These are phyloP conservation scores for Drosophila ercepeae DNA, from an alignment of 1,140 invertebrate species.

Conservation along the genomic window DNA sequence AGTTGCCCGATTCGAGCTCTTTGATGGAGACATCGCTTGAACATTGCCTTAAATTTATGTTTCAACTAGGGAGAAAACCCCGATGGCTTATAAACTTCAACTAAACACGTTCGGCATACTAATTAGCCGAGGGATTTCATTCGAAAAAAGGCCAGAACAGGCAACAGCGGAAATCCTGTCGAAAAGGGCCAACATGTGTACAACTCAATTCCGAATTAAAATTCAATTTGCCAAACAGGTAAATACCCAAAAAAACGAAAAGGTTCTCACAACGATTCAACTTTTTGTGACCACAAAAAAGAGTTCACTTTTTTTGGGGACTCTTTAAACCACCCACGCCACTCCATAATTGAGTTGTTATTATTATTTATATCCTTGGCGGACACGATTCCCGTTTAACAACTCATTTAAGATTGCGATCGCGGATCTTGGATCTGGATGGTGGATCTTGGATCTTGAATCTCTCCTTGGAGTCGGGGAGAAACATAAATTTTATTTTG, in stretches of 20 bases:
- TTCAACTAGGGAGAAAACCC: slow-evolving; percentile 21
- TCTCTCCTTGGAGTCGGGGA: too few species aligned
- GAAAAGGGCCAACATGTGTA: slow-evolving; percentile 63
- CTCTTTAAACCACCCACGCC: slow-evolving; percentile 21
- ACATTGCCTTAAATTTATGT: slow-evolving; percentile 42
- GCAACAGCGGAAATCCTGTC: slow-evolving; percentile 73
- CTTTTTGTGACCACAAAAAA: too few species aligned
- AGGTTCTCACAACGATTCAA: slow-evolving; percentile 10
- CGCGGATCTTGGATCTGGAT: too few species aligned
- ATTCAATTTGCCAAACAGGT: slow-evolving; percentile 72
- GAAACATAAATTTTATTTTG: slow-evolving; percentile 77
- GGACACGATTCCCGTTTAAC: slow-evolving; percentile 59
- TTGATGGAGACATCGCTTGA: slow-evolving; percentile 18
- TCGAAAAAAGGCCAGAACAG: slow-evolving; percentile 40
- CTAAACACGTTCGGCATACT: slow-evolving; percentile 59
- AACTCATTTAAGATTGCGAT: slow-evolving; percentile 67
- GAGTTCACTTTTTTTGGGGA: slow-evolving; percentile 23
- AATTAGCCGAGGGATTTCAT: slow-evolving; percentile 47
- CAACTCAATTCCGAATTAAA: slow-evolving; percentile 66
- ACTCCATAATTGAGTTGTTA: slow-evolving; percentile 66
- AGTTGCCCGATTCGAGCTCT: slow-evolving; percentile 46
- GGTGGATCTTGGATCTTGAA: too few species aligned
- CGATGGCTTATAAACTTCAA: slow-evolving; percentile 40
- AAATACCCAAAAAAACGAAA: slow-evolving; percentile 2
- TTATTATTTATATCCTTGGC: slow-evolving; percentile 61